Percentiles rank a stretch among this genome's conserved stretches.
phyloP scores from a whole-genome alignment of 1,140 invertebrate genomes.

The Hyles euphorbiae region DNA sequence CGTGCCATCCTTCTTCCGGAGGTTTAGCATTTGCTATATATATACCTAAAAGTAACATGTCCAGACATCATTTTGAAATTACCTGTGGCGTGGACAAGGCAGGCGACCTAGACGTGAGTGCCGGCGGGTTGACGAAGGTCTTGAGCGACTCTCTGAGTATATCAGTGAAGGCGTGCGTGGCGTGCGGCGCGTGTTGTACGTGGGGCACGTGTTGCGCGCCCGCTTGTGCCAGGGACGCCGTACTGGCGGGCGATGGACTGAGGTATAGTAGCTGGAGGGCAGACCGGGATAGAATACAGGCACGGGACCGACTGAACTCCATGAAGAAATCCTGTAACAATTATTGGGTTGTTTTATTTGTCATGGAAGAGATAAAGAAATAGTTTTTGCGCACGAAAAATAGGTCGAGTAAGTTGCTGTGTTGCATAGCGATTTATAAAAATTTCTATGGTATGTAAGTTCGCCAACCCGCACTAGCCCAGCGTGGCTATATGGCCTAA shows the following conservation, averaged over 20 bases:
- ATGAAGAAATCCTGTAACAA: conserved; percentile 92
- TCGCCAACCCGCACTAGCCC: too few relatives aligned
- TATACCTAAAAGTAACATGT: too few relatives aligned
- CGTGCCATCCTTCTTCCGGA: too few relatives aligned
- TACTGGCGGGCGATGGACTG: conserved; percentile 63
- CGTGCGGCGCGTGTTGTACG: conserved; percentile 21
- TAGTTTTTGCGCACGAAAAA: too few relatives aligned
- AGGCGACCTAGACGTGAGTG: conserved; percentile 82
- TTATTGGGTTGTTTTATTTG: not conserved
- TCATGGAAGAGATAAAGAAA: too few relatives aligned
- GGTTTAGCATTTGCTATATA: too few relatives aligned
- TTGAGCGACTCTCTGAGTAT: conserved; percentile 90
- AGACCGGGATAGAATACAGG: conserved; percentile 96
- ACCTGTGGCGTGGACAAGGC: conserved; percentile 80
- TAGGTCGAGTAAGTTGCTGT: too few relatives aligned
- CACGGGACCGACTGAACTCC: conserved; percentile 91
- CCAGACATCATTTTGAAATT: too few relatives aligned
- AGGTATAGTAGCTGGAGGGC: conserved; percentile 91
- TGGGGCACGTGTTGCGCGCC: conserved; percentile 19
- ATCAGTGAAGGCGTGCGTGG: conserved; percentile 81
- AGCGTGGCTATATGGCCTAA: too few relatives aligned
- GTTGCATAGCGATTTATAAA: too few relatives aligned
- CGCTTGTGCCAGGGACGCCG: conserved; percentile 36
- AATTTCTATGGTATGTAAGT: too few relatives aligned
- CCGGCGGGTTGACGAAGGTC: conserved; percentile 92